Evolutionary conservation across 2,113 vertebrate species (phyloP).

Genomic region (Saguinus midas): DNA sequence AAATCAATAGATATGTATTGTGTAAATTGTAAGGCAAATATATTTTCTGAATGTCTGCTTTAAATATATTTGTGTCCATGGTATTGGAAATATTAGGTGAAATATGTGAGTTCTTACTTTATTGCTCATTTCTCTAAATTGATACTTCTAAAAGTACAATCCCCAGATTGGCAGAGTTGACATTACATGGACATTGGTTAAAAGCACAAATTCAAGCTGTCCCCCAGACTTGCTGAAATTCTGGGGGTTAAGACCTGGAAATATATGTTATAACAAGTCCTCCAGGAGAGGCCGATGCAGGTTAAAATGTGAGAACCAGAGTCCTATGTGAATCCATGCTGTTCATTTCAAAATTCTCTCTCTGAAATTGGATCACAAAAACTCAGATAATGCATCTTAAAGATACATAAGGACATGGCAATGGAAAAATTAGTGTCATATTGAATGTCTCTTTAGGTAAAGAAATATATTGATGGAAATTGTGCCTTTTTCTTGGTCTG

Average conservation of each 20-base stretch:
- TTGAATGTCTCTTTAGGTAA: background rate
- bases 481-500: background rate
- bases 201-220: background rate
- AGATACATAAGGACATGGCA: background rate
- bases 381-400: background rate
- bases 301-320: background rate
- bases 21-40: background rate
- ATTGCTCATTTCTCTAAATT: background rate
- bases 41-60: background rate
- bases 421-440: background rate
- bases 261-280: background rate
- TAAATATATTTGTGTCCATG: background rate
- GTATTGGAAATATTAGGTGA: background rate
- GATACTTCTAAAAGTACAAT: background rate
- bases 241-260: background rate
- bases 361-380: background rate
- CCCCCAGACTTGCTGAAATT: background rate
- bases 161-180: background rate
- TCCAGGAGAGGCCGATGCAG: background rate
- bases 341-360: background rate
- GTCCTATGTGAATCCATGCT: background rate
- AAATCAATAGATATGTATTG: background rate
- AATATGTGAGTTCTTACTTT: background rate
- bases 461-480: background rate
- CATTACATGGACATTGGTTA: background rate